These are phyloP conservation scores for Daboia siamensis DNA, from an alignment of 2,113 vertebrate genomes.

Conservation along the genomic window DNA sequence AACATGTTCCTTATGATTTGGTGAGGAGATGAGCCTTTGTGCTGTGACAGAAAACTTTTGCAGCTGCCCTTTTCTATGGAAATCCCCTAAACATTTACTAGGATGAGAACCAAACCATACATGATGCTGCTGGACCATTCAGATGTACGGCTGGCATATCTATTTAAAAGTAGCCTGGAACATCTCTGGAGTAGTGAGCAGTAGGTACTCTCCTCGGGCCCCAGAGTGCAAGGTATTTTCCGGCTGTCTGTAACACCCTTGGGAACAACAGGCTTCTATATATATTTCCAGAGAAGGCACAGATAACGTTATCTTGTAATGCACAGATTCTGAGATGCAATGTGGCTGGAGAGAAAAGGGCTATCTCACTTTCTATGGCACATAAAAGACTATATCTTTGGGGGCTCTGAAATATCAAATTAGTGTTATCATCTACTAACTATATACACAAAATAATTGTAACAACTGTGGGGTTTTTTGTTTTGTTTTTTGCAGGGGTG, in stretches of 20 bases:
- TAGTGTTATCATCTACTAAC: constrained; percentile 43
- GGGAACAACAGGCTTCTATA: not conserved
- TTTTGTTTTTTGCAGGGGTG: constrained; percentile 9
- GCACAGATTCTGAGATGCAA: not conserved
- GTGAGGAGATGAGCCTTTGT: not conserved
- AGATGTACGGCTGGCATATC: not conserved
- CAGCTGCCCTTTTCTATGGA: not conserved
- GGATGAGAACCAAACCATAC: not conserved
- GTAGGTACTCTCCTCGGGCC: not conserved
- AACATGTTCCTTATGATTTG: not conserved
- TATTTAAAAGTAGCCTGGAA: not conserved
- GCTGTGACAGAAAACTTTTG: not conserved
- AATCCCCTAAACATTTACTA: not conserved
- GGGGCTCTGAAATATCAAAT: not conserved
- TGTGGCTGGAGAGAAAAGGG: not conserved
- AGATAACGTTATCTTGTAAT: not conserved
- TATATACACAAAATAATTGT: constrained; percentile 38
- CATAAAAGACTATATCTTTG: not conserved
- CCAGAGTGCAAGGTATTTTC: not conserved
- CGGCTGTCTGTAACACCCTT: no score
- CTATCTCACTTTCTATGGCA: not conserved
- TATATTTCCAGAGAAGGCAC: no score
- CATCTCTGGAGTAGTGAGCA: not conserved
- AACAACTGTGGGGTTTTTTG: constrained; percentile 10
- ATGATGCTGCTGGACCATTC: not conserved